Conservation (phyloP, 2,113 vertebrate species). For the Siniperca knerii region DNA sequence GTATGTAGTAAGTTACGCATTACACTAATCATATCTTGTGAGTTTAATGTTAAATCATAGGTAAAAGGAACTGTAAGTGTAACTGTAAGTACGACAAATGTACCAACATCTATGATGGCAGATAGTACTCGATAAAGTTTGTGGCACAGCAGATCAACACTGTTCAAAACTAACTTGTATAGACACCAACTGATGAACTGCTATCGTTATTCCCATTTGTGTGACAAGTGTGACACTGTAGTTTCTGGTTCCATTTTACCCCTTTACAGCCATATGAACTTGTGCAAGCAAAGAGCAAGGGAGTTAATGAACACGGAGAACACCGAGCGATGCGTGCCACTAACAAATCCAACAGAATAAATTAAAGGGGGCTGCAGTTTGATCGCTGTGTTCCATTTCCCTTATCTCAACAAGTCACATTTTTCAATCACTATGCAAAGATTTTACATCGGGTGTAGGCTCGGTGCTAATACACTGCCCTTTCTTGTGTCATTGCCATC, state of each 20-base stretch:
- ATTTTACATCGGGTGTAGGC: conserved; percentile 60
- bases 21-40: not conserved
- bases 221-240: not conserved
- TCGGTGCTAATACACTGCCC: conserved; percentile 63
- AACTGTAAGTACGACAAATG: not conserved
- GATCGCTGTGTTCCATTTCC: conserved; percentile 68
- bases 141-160: not conserved
- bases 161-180: not conserved
- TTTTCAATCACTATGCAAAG: conserved; percentile 77
- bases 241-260: conserved; percentile 22
- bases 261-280: conserved; percentile 29
- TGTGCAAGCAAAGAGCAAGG: conserved; percentile 55
- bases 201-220: not conserved
- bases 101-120: not conserved
- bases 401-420: conserved; percentile 82
- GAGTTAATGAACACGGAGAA: conserved; percentile 73
- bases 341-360: conserved; percentile 71
- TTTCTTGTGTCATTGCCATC: conserved; percentile 58
- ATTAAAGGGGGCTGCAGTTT: conserved; percentile 70
- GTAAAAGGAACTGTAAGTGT: too few species aligned
- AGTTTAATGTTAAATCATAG: not conserved
- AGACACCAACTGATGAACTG: not conserved
- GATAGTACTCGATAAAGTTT: not conserved
- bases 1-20: not conserved
- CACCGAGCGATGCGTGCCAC: conserved; percentile 60